Conservation (phyloP, 2,888 invertebrate genomes). For the Meiosimyza decipiens region DNA sequence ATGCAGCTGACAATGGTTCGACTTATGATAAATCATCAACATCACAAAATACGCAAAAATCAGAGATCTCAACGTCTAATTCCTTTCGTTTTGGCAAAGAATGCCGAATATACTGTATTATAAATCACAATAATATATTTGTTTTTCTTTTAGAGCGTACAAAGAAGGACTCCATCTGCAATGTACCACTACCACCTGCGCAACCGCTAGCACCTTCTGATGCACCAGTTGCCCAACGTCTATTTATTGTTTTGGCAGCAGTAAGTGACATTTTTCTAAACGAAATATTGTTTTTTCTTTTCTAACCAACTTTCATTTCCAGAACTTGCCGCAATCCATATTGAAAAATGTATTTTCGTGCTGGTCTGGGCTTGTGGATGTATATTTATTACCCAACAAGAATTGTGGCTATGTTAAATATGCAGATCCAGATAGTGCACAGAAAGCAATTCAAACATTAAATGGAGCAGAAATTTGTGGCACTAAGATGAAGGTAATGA, state of each 20-base stretch:
- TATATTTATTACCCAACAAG: conserved; percentile 87
- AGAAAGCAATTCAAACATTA: conserved; percentile 68
- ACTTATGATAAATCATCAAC: too few species aligned
- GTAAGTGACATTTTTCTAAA: conserved; percentile 46
- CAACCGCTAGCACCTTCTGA: conserved; percentile 76
- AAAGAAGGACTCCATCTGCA: conserved; percentile 70
- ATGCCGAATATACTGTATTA: too few species aligned
- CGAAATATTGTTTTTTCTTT: background rate
- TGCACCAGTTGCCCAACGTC: conserved; percentile 74
- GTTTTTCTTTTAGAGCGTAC: conserved; percentile 52
- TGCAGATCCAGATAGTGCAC: conserved; percentile 78
- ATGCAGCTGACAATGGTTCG: too few species aligned
- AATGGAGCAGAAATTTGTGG: conserved; percentile 92
- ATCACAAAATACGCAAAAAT: conserved; percentile 2
- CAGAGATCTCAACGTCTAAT: background rate
- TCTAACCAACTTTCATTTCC: conserved; percentile 52
- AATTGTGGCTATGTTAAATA: conserved; percentile 95
- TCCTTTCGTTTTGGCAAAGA: too few species aligned
- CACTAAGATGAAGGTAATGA: conserved; percentile 73
- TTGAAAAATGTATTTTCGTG: conserved; percentile 90
- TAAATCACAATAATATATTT: too few species aligned
- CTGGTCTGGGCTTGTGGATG: conserved; percentile 90
- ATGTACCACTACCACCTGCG: conserved; percentile 76
- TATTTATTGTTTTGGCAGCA: conserved; percentile 72
- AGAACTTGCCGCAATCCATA: conserved; percentile 80